Percentiles rank a stretch among this genome's conserved stretches.
Conservation (phyloP, 2,113 vertebrate genomes). For the Dasypus novemcinctus region DNA sequence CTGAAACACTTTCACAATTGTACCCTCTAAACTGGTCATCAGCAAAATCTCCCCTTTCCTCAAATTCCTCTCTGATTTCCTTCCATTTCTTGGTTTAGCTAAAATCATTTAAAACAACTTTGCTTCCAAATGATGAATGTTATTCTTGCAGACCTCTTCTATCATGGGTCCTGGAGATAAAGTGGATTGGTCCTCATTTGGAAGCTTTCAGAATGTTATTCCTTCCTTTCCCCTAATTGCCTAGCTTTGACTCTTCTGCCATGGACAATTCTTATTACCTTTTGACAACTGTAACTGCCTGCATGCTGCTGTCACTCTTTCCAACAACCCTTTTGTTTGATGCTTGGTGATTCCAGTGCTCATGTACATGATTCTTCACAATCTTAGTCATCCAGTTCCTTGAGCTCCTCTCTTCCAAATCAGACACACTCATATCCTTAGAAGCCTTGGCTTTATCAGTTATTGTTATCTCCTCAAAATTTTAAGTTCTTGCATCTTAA, state of each 20-base stretch:
- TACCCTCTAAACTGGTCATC: background rate
- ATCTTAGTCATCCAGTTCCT: background rate
- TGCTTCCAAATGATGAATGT: background rate
- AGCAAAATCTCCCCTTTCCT: background rate
- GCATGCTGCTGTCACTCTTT: background rate
- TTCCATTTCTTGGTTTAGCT: background rate
- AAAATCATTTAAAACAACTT: background rate
- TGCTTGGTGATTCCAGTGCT: background rate
- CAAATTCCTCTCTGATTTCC: background rate
- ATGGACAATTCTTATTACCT: background rate
- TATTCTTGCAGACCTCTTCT: background rate
- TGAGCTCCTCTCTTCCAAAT: background rate
- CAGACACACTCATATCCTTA: background rate
- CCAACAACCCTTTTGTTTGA: background rate
- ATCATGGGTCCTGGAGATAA: background rate
- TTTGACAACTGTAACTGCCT: background rate
- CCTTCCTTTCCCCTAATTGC: background rate
- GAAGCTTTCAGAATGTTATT: background rate
- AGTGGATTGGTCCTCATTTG: background rate
- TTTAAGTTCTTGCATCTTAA: background rate
- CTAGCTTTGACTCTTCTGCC: background rate
- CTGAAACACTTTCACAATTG: background rate
- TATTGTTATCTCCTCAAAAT: background rate
- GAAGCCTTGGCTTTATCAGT: background rate
- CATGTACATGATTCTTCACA: background rate